Evolutionary conservation across 1,140 invertebrate species (phyloP), one percentile per base, ranked within the genome.

Genomic region (Aphis craccivora): DNA sequence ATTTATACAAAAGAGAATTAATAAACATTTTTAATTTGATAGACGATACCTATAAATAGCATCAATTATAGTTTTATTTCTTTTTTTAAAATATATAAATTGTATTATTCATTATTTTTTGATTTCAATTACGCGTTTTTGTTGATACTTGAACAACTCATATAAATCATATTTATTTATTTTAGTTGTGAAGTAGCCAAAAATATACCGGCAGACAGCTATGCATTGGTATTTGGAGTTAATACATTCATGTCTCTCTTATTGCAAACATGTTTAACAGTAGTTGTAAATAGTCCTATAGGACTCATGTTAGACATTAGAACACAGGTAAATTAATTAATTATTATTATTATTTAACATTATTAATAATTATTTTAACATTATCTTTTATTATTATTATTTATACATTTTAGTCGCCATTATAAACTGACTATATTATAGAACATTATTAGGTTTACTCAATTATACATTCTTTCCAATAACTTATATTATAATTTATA

Each of bases 171-270:
- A 91, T 60, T 87, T 40, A 60, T 87, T 94, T 90, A 60, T 95
- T 95, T 22, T 95, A 98, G 98, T 95, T 97, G 97, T 90, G 98
- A 98, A 95, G 97, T 99, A 84, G 98, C 98, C 0, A 97, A 97
- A 94, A 95, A 97, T 89, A 96, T 99, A 91, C 95, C 96, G 60
- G 97, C 97, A 94, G 97, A 98, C 93, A 98, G 98, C 95, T 98
- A 98, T 95, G 98, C 97, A 8, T 95, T 99, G 22, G 97, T 99
- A 94, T 99, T 99, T 95, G 98, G 98, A 20, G 96, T 98, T 87
- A 99, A 99, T 95, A 98, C 97, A 0, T 97, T 99, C 91, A 53
- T 98, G 1, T 97, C 98, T n/a, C 95, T 99, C 1, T 94, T 96
- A 5, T 94, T 98, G 2, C 98, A 99, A 95, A 97, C 97, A 22